Conservation (phyloP, 2,113 vertebrate species). For the Rousettus leschenaultii region DNA sequence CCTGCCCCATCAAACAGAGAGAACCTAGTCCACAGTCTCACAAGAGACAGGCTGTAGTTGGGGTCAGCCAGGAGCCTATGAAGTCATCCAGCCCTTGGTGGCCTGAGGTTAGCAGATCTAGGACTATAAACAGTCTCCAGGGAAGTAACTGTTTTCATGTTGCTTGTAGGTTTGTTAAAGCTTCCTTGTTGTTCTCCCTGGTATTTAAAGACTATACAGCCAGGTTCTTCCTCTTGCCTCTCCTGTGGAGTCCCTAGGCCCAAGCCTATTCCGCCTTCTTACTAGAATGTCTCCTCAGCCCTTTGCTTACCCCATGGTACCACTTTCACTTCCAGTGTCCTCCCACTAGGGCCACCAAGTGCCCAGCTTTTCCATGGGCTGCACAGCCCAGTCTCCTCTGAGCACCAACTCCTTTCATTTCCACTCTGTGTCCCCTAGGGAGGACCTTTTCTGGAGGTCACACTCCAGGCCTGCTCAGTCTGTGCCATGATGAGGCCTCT, state of each 20-base stretch:
- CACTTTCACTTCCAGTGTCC: not conserved
- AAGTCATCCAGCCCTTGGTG: accelerated
- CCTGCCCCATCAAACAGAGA: not conserved
- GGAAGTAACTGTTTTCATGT: not conserved
- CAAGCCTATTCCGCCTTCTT: not conserved
- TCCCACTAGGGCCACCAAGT: not conserved
- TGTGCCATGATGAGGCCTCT: not conserved
- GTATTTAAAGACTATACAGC: not conserved
- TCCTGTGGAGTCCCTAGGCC: not conserved
- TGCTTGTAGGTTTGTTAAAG: not conserved
- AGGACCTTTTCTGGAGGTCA: not conserved
- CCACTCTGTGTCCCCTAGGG: not conserved
- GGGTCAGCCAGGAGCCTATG: not conserved
- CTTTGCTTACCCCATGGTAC: not conserved
- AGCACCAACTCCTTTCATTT: not conserved
- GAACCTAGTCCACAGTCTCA: not conserved
- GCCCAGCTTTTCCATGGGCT: not conserved
- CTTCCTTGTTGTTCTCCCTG: not conserved
- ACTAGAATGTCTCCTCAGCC: not conserved
- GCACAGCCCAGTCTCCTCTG: not conserved
- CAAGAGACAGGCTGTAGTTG: accelerated
- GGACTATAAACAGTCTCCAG: not conserved
- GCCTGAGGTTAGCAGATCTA: not conserved
- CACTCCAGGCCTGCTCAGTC: not conserved
- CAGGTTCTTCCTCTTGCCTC: not conserved